Conservation (phyloP, 2,797 vertebrate species). For the Erithacus rubecula region DNA sequence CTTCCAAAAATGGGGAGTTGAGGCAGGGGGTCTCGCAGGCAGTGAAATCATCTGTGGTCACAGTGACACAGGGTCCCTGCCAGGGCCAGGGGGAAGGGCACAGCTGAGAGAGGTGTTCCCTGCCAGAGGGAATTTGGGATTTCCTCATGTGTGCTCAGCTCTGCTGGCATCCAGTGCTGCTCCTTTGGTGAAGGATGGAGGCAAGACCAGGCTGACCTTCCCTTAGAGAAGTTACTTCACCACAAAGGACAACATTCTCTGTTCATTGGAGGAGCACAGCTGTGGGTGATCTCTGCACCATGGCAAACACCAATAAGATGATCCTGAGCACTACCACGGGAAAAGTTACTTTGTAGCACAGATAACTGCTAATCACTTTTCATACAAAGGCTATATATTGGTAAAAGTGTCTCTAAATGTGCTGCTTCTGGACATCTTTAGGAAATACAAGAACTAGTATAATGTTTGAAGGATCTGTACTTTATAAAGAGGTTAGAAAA, state of each 20-base stretch:
- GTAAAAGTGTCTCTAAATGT: not conserved
- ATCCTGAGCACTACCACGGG: not conserved
- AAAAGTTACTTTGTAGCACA: not conserved
- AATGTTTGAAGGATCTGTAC: not conserved
- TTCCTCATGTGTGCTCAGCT: rapidly evolving
- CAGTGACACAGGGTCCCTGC: not conserved
- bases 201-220: not conserved
- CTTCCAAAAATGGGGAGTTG: not conserved
- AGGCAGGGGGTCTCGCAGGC: not conserved
- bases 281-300: not conserved
- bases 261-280: not conserved
- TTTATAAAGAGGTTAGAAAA: not conserved
- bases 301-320: rapidly evolving
- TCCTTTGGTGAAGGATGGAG: not conserved
- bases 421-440: not conserved
- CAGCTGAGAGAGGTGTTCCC: rapidly evolving
- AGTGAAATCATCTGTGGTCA: not conserved
- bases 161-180: not conserved
- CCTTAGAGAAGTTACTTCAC: not conserved
- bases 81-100: not conserved
- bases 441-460: not conserved
- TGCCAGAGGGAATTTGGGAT: not conserved
- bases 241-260: rapidly evolving
- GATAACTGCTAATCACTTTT: not conserved
- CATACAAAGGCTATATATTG: not conserved